Conservation (phyloP, 2,888 invertebrate species). For the Seladonia tumulorum region DNA sequence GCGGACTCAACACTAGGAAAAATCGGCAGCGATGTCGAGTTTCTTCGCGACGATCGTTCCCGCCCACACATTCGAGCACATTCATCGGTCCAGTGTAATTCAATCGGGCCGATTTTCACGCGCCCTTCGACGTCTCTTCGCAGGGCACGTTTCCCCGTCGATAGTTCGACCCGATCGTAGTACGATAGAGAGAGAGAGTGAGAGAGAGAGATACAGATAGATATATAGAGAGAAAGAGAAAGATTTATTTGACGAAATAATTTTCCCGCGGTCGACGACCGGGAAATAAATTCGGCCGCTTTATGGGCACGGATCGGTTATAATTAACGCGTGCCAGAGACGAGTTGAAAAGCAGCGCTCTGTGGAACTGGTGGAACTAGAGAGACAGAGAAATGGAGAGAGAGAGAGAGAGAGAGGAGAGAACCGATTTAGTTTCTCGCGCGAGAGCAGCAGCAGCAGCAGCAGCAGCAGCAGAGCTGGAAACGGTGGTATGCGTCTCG, state of each 20-base stretch:
- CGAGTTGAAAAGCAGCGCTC: constrained; percentile 29
- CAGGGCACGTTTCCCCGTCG: constrained; percentile 19
- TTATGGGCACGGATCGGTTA: constrained; percentile 52
- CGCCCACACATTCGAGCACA: neutral
- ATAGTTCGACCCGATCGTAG: neutral
- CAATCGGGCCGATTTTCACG: neutral
- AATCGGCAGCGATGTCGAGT: too few relatives aligned
- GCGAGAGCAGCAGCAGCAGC: constrained; percentile 15
- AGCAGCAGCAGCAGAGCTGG: constrained; percentile 8
- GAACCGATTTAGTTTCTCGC: constrained; percentile 48
- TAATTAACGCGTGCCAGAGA: constrained; percentile 48
- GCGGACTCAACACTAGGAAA: too few relatives aligned
- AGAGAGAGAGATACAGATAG: neutral
- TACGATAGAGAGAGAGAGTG: neutral
- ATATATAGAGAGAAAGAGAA: neutral
- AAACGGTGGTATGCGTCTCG: constrained; percentile 41
- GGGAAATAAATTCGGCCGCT: constrained; percentile 53
- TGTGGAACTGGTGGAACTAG: neutral
- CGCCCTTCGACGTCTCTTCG: constrained; percentile 13
- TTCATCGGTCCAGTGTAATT: neutral
- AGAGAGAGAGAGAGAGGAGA: neutral
- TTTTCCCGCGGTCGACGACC: constrained; percentile 29
- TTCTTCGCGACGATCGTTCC: neutral
- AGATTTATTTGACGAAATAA: constrained; percentile 57
- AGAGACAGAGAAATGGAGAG: neutral